A percentile compares a stretch with the other conserved stretches of the same genome.
These are phyloP conservation scores for Lepidostoma basale DNA, from an alignment of 1,140 invertebrate genomes.

Conservation along the genomic window DNA sequence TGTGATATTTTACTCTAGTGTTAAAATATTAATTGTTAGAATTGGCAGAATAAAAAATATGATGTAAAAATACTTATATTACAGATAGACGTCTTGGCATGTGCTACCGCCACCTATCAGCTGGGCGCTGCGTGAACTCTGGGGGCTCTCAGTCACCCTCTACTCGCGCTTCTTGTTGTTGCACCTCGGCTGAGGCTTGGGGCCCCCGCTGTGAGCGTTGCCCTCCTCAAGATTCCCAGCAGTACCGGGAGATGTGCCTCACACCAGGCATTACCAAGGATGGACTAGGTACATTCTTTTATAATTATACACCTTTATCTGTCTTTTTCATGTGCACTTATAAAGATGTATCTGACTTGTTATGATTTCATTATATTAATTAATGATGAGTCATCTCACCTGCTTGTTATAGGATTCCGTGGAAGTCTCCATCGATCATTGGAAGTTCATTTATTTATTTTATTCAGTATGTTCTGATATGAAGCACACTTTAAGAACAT, in stretches of 20 bases:
- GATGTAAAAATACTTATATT: too few relatives aligned
- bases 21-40: too few relatives aligned
- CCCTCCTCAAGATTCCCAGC: conserved; percentile 70
- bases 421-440: too few relatives aligned
- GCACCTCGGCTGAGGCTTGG: conserved; percentile 88
- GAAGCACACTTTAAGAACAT: too few relatives aligned
- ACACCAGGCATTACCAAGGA: conserved; percentile 73
- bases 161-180: conserved; percentile 83
- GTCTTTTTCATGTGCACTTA: not conserved
- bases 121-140: conserved; percentile 30
- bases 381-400: too few relatives aligned
- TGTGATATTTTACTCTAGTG: too few relatives aligned
- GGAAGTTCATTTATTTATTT: too few relatives aligned
- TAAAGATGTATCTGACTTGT: not conserved
- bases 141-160: conserved; percentile 21
- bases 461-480: too few relatives aligned
- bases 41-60: too few relatives aligned
- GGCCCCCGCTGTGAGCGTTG: conserved; percentile 83
- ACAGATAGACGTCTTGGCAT: conserved; percentile 41
- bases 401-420: too few relatives aligned
- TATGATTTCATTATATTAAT: not conserved
- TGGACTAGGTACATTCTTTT: conserved; percentile 75
- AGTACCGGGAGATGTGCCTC: conserved; percentile 78
- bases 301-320: not conserved
- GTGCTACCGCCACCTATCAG: conserved; percentile 38